Base-by-base conservation (phyloP, 2,113 vertebrate genomes). In the Nannobrachium achirus region DNA sequence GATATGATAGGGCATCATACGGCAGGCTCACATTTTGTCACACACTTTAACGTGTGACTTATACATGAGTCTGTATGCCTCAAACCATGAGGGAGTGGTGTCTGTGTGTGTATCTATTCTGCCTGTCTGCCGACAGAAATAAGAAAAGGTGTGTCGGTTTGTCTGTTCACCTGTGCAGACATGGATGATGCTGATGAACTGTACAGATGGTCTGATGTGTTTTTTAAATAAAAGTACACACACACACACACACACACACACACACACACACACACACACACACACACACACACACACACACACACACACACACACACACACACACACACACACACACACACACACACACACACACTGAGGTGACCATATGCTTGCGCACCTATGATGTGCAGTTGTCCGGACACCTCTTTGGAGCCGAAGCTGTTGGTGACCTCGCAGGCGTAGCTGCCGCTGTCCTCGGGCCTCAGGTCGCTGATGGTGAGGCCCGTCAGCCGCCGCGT, bases 371-470 rank as follows among this genome's bases (percentile, higher is more conserved):
- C 25, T 33, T 5, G 18, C 50, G 78, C 85, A 98, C 97, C 97
- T 18, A 98, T 95, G 75, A 99, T 93, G 0, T 93, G 95, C 84
- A 99, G 94, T 88, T 92, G 93, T 66, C 96, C 97, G 0, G 95
- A 97, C 89, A 95, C 96, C 84, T 98, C 97, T 75, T 96, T 94
- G 0, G 96, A 98, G 75, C 97, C 97, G 1, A 98, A 99, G 83
- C 96, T 98, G 92, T 99, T 99, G 89, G 96, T 98, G 88, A 99
- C 96, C 88, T 99, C 97, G 50, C 97, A 99, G 61, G 97, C 95
- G 77, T 99, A 99, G 82, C 93, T 96, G 66, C 97, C 97, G 0
- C 96, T 97, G 93, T 98, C 97, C 82, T 98, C 97, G 19, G 94
- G 92, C 10, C 94, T 92, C 82, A 98, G 93, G 89, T 96, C 97